Base-by-base conservation (phyloP, 2,113 vertebrate species). In the Pomatostomus ruficeps region DNA sequence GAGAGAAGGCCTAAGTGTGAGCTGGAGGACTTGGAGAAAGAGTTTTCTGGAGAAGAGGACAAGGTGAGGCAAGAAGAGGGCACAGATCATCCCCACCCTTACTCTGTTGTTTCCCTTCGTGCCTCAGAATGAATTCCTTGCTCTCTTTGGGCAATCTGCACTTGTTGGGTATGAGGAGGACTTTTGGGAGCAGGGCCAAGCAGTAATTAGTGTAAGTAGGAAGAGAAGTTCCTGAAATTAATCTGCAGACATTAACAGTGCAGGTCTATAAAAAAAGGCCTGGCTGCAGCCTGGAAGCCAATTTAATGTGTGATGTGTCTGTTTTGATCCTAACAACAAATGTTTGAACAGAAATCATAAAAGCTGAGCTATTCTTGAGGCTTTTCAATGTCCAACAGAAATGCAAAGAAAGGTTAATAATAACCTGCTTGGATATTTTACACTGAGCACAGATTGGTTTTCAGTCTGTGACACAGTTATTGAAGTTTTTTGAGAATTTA, bases 1-100 rank as follows among this genome's bases (percentile, higher is more conserved):
- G 26, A 46, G 42, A 45, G 1, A 42, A 54, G 10, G 2, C 9
- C 28, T 51, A 6, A 40, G 5, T 2, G 1, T 12, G 29, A 54
- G 25, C 45, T 72, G 22, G 9, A 45, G 8, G 7, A 22, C 26
- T 7, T 65, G 21, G 25, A n/a, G n/a, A 22, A 62, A 25, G 28
- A n/a, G 10, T 3, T 9, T 74, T 5, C 23, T 0, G 0, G 12
- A 67, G 28, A 83, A 48, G 10, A 63, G 26, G 29, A 61, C 9
- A 15, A 82, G 57, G 96, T 95, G 88, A 90, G 51, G 33, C 70
- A 76, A 82, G 62, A 58, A 71, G 42, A 81, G 40, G 22, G 24
- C 55, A 67, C 8, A 49, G 36, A 61, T 78, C 40, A 45, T 93
- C 8, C 29, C 7, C 7, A 9, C 13, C 48, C 17, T 55, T 45